Percentiles rank a stretch among this genome's conserved stretches.
phyloP scores from a whole-genome alignment of 2,888 invertebrate genomes.

The Nasonovia ribisnigri region DNA sequence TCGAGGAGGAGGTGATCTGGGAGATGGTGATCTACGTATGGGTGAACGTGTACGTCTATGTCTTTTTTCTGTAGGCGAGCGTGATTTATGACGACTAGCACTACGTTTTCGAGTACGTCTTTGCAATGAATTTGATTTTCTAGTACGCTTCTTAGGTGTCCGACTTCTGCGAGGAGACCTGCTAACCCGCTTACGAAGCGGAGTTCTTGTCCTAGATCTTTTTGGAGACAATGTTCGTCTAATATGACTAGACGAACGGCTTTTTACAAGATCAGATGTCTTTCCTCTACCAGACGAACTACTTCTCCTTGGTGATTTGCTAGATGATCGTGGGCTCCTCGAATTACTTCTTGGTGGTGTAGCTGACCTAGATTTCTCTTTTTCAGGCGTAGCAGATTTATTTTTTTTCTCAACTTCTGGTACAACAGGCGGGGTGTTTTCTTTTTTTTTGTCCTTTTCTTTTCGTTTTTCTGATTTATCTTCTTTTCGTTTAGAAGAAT shows the following conservation, averaged over 20 bases:
- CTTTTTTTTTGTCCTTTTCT: slow-evolving; percentile 66
- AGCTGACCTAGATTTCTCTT: slow-evolving; percentile 65
- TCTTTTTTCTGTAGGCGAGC: slow-evolving; percentile 41
- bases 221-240: slow-evolving; percentile 66
- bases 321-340: slow-evolving; percentile 54
- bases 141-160: slow-evolving; percentile 67
- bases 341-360: slow-evolving; percentile 60
- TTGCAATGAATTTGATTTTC: slow-evolving; percentile 54
- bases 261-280: slow-evolving; percentile 71
- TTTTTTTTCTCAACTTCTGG: slow-evolving; percentile 67
- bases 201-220: slow-evolving; percentile 67
- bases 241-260: slow-evolving; percentile 68
- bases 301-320: slow-evolving; percentile 58
- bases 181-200: slow-evolving; percentile 43
- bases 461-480: slow-evolving; percentile 66
- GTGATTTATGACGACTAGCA: slow-evolving; percentile 53
- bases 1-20: slow-evolving; percentile 66
- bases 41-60: slow-evolving; percentile 48
- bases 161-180: slow-evolving; percentile 65
- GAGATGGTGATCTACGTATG: slow-evolving; percentile 67
- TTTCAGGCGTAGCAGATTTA: slow-evolving; percentile 64
- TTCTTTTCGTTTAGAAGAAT: slow-evolving; percentile 65
- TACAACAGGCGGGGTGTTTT: slow-evolving; percentile 63
- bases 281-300: slow-evolving; percentile 64
- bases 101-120: slow-evolving; percentile 56